Percentiles rank a stretch among this genome's conserved stretches.
Conservation (phyloP, 2,113 vertebrate species). For the Callaeas wilsoni region DNA sequence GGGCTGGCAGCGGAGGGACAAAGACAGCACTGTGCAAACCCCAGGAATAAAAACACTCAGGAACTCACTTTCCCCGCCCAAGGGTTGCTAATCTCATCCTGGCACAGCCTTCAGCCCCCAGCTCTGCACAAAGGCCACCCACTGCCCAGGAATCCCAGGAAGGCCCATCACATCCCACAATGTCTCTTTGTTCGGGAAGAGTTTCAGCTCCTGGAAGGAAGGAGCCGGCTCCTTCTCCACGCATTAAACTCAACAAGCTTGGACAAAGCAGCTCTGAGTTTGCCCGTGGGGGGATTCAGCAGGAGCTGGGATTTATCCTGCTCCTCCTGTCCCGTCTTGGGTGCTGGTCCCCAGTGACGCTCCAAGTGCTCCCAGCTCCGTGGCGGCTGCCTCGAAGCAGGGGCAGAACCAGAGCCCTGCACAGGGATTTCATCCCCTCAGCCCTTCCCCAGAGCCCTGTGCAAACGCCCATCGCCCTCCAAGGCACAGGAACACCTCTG, state of each 20-base stretch:
- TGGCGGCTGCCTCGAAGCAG: neutral
- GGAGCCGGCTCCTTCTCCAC: neutral
- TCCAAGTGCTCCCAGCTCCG: neutral
- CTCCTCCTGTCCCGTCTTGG: rapidly evolving
- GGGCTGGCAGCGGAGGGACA: neutral
- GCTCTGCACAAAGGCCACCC: neutral
- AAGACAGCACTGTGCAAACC: neutral
- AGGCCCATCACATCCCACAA: neutral
- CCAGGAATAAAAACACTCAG: neutral
- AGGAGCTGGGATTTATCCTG: neutral
- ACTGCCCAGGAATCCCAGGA: neutral
- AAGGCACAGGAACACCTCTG: neutral
- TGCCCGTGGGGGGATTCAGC: neutral
- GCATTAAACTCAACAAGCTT: neutral
- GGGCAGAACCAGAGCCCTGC: neutral
- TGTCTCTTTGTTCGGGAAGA: neutral
- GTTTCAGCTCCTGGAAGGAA: neutral
- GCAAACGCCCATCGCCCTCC: neutral
- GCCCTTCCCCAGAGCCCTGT: neutral
- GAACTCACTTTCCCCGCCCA: neutral
- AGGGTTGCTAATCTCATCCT: neutral
- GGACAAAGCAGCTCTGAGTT: neutral
- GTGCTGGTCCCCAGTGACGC: rapidly evolving
- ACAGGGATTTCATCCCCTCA: neutral
- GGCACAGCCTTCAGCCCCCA: neutral